Conservation (phyloP, 2,797 vertebrate species). For the Propithecus deckenii region DNA sequence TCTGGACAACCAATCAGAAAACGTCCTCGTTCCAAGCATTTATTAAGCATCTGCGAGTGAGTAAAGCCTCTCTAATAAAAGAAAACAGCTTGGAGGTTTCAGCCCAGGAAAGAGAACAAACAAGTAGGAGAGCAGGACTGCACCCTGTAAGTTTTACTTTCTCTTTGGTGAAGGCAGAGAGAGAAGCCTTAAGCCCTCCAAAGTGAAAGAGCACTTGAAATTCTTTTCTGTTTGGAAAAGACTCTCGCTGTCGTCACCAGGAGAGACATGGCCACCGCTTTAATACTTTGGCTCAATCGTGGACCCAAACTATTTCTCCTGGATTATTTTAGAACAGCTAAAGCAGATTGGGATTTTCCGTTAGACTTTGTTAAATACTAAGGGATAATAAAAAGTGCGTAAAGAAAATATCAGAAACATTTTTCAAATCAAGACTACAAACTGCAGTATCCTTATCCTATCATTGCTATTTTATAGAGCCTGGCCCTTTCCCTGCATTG, state of each 20-base stretch:
- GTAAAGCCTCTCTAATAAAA: not conserved
- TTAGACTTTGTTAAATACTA: constrained; percentile 2
- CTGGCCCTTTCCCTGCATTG: not conserved
- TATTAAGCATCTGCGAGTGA: not conserved
- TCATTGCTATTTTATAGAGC: not conserved
- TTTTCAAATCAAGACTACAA: not conserved
- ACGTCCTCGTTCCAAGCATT: not conserved
- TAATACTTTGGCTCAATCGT: not conserved
- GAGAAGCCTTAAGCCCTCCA: not conserved
- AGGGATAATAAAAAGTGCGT: not conserved
- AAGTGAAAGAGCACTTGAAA: not conserved
- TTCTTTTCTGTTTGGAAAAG: not conserved
- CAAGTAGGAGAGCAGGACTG: not conserved
- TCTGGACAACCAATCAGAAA: constrained; percentile 24
- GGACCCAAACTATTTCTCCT: not conserved
- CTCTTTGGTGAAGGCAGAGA: not conserved
- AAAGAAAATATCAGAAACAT: constrained; percentile 2
- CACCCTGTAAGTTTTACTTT: not conserved
- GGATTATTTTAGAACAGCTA: constrained; percentile 5
- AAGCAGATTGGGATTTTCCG: constrained; percentile 11
- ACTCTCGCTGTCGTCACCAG: not conserved
- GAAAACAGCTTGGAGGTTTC: not conserved
- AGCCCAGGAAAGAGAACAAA: not conserved
- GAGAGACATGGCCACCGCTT: not conserved
- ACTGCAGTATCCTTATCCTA: not conserved